Percentiles rank a stretch among this genome's conserved stretches.
phyloP scores from a whole-genome alignment of 1,140 invertebrate species.

The Ceratitis capitata region DNA sequence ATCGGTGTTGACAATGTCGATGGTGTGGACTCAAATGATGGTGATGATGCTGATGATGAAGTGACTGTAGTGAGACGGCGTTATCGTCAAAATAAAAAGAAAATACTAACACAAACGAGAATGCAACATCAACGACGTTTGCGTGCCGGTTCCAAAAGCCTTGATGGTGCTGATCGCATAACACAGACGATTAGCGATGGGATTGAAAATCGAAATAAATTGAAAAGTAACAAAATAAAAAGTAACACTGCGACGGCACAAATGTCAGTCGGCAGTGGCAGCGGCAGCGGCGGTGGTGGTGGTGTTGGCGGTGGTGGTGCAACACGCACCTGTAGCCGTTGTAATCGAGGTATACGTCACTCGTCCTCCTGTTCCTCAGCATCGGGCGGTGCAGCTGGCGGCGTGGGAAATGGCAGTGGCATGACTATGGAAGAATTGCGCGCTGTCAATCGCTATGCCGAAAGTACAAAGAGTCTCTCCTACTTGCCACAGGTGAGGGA shows the following conservation, averaged over 20 bases:
- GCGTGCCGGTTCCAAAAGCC: conserved; percentile 57
- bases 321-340: conserved; percentile 57
- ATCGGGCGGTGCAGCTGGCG: conserved; percentile 66
- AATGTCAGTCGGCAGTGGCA: not conserved
- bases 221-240: not conserved
- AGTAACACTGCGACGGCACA: not conserved
- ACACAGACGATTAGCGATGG: not conserved
- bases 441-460: conserved; percentile 88
- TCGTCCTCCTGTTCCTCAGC: conserved; percentile 72
- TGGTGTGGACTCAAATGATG: conserved; percentile 52
- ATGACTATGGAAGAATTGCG: conserved; percentile 86
- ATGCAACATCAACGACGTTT: conserved; percentile 57
- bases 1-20: not conserved
- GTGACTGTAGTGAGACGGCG: conserved; percentile 56
- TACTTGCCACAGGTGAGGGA: conserved; percentile 86
- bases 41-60: conserved; percentile 59
- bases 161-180: conserved; percentile 46
- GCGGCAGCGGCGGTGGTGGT: not conserved
- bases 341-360: conserved; percentile 64
- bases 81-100: conserved; percentile 63
- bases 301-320: not conserved
- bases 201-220: conserved; percentile 2
- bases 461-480: conserved; percentile 90
- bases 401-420: conserved; percentile 65
- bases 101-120: conserved; percentile 47